Evolutionary conservation across 2,797 vertebrate genomes (phyloP), one percentile per base, ranked within the genome.

Genomic region (Macroramphosus scolopax): DNA sequence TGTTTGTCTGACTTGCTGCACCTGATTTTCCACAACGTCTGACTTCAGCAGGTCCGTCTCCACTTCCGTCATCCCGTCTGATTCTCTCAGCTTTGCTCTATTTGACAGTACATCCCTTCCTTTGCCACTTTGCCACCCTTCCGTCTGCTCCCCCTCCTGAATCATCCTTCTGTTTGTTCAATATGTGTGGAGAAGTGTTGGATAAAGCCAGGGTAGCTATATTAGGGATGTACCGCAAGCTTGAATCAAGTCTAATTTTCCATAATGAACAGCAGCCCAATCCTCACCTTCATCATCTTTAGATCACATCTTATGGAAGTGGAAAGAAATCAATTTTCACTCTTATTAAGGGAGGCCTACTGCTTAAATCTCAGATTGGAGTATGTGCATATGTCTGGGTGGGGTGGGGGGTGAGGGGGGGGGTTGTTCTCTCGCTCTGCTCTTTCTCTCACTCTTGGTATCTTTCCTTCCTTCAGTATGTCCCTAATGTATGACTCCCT

Each of bases 281-380:
- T 84, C 81, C 70, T 83, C 78, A 88, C 77, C 87, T 88, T 87
- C 80, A 82, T 87, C 85, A 87, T 86, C 88, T 85, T 87, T 86
- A 83, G 81, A 78, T 78, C 79, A 87, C 75, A 82, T 88, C 79
- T 69, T 83, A 79, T 68, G 68, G 81, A 78, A 80, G 79, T 75
- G 78, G 75, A 87, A 84, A 85, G 73, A 87, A 91, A 89, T 88
- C 79, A 83, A 89, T 88, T 84, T 82, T 78, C 73, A 68, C 77
- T 86, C 79, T 81, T 84, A 88, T 86, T 87, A 86, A 72, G 72
- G 72, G 60, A 83, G 67, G 77, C 68, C 82, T 80, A 70, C 78
- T 76, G 72, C 83, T 78, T 80, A 87, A 81, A 78, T 73, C 77
- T 73, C 71, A 75, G 73, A 80, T 80, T 83, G 60, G 38, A 78